phyloP scores from a whole-genome alignment of 2,113 vertebrate genomes.

The Brachirus orientalis region DNA sequence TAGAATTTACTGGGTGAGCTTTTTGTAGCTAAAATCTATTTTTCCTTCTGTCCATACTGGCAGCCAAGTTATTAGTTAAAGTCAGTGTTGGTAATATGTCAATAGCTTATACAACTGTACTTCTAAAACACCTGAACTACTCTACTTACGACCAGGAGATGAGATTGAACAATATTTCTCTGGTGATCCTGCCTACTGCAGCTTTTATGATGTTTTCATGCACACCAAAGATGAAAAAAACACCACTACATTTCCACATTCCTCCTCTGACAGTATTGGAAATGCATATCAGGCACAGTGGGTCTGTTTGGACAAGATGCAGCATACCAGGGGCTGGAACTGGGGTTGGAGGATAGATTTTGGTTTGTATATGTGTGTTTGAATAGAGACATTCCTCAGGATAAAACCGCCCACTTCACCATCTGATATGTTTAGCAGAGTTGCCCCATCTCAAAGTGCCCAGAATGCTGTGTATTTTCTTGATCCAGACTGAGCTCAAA shows the following conservation, averaged over 20 bases:
- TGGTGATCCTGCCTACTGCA: too few relatives aligned
- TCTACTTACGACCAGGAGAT: too few relatives aligned
- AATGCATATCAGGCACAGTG: constrained; percentile 15
- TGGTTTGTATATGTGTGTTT: constrained; percentile 16
- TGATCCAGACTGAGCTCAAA: constrained; percentile 62
- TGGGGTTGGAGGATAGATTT: constrained; percentile 39
- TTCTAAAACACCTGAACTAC: too few relatives aligned
- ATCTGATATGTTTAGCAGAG: constrained; percentile 64
- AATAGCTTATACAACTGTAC: too few relatives aligned
- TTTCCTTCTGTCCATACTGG: too few relatives aligned
- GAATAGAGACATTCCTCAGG: constrained; percentile 37
- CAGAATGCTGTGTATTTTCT: constrained; percentile 60
- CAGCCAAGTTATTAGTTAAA: too few relatives aligned
- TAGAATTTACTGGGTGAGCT: too few relatives aligned
- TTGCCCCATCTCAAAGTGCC: constrained; percentile 39
- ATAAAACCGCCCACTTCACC: constrained; percentile 28
- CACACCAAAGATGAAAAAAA: constrained; percentile 15
- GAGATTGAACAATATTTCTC: too few relatives aligned
- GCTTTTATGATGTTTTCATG: not conserved
- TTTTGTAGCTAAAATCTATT: too few relatives aligned
- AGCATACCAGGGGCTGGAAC: constrained; percentile 16
- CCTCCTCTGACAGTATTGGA: constrained; percentile 51
- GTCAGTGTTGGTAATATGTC: too few relatives aligned
- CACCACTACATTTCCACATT: constrained; percentile 15
- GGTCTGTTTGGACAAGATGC: constrained; percentile 13